phyloP scores from a whole-genome alignment of 2,113 vertebrate species.

The Mus musculus region DNA sequence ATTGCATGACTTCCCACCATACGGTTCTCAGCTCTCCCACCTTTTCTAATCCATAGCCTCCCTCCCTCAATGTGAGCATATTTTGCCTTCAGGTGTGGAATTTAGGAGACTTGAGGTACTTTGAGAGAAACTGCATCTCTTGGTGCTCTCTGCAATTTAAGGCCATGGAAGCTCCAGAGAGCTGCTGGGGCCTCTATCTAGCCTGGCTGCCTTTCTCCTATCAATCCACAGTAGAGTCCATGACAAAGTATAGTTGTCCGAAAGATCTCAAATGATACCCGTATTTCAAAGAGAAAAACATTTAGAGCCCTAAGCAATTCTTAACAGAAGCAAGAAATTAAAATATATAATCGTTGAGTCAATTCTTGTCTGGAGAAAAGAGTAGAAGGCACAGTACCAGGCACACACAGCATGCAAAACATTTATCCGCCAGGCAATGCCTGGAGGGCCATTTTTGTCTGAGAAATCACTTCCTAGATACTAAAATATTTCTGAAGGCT shows the following conservation, averaged over 20 bases:
- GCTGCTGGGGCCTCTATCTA: conserved; percentile 65
- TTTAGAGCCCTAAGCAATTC: conserved; percentile 27
- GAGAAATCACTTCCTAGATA: conserved; percentile 23
- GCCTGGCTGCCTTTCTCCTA: conserved; percentile 60
- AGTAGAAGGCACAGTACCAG: conserved; percentile 54
- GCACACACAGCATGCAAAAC: background rate
- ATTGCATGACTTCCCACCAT: conserved; percentile 85
- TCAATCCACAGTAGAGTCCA: background rate
- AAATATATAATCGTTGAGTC: background rate
- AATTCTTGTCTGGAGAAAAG: conserved; percentile 43
- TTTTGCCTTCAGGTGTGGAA: conserved; percentile 69
- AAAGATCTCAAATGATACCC: conserved; percentile 52
- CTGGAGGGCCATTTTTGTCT: background rate
- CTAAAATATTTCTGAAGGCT: conserved; percentile 61
- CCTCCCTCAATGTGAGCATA: conserved; percentile 83
- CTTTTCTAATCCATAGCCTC: conserved; percentile 83
- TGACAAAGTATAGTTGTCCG: background rate
- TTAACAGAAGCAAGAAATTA: conserved; percentile 48
- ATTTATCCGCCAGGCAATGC: background rate
- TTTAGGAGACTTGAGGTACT: conserved; percentile 71
- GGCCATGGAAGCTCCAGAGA: conserved; percentile 65
- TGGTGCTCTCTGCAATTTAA: conserved; percentile 65
- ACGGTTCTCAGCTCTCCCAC: conserved; percentile 78
- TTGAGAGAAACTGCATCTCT: conserved; percentile 65
- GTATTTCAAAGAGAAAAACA: conserved; percentile 62